Base-by-base conservation (phyloP, 2,888 invertebrate species). In the Nymphalis polychloros region DNA sequence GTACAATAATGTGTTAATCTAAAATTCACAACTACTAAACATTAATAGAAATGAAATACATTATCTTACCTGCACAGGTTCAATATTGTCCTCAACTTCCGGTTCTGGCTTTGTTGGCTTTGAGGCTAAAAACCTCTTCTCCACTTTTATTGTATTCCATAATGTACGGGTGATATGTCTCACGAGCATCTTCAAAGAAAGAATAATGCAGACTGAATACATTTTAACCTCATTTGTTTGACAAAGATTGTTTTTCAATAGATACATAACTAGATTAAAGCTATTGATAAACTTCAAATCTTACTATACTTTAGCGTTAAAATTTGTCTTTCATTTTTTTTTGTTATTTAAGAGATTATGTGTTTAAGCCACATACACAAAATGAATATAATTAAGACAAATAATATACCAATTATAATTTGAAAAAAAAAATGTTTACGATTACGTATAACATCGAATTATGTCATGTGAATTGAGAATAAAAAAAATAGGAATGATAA, bases 111-210 rank as follows among this genome's bases (percentile, higher is more conserved):
- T 89, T 2, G 77, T 69, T 23, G 89, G 86, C 49, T 92, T 87
- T 0, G 92, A 83, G 5, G 90, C 84, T n/a, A 92, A 74, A 35
- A 84, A 83, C 67, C 91, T 83, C 63, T 79, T 85, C 69, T 89
- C 85, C 53, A 85, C 62, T 6, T 81, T 76, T 23, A 87, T 73
- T 2, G 83, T 77, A 68, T 82, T 87, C 90, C 91, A 90, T 50
- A 93, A 75, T 35, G 83, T 79, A 69, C 88, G 80, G 16, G 85
- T 81, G 46, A 91, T 69, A 60, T 84, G 84, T 60, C 92, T 84
- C 35, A 86, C 87, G 72, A 93, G 83, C 89, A 93, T 93, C 86
- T 88, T 88, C 55, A 59, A 71, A 64, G 53, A 67, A 52, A 17
- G 17, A 41, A 19, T n/a, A 19, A 20, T 41, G 1, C 17, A 41